Base-by-base conservation (phyloP, 2,797 vertebrate species). In the Microchirus variegatus region DNA sequence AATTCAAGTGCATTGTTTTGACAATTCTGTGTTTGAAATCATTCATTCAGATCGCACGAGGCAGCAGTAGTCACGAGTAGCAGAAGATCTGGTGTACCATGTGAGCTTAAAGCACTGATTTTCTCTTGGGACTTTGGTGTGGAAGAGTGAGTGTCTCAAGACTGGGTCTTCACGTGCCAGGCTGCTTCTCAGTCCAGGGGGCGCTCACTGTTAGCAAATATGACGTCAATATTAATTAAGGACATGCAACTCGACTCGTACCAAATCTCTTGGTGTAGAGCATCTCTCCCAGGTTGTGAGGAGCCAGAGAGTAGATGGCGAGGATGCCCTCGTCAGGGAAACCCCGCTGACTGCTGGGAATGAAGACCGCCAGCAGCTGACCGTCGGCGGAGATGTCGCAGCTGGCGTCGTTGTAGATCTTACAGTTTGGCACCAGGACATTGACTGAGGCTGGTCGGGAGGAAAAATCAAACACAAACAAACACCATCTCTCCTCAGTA, bases 351-450 rank as follows among this genome's bases (percentile, higher is more conserved):
- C 97, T 99, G 91, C 97, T 98, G 68, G 98, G 98, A 78, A 99
- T 97, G 81, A 99, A 99, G 37, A 98, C 97, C 1, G 98, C 98
- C 76, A 99, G 90, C 53, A 99, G 95, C 85, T 99, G 97, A 42
- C 98, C 98, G 43, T 99, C 96, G 0, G 96, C 95, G 10, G 97
- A 99, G 88, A 99, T 97, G 88, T 99, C 98, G 12, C 98, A 99
- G 75, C 97, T 99, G 17, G 98, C 98, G 19, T 99, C 98, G 2
- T 99, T 99, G 93, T 99, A 99, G 90, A 99, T 99, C 86, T 99
- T 99, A 90, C 98, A 99, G 92, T 98, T 98, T 86, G 96, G 96
- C 81, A 99, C 97, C 89, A 99, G 93, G 19, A 99, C 97, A 36
- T 99, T 99, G 79, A 97, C 91, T 0, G 96, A 96, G 49, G 96